Evolutionary conservation across 2,797 vertebrate genomes (phyloP).

Genomic region (Danionella dracula): DNA sequence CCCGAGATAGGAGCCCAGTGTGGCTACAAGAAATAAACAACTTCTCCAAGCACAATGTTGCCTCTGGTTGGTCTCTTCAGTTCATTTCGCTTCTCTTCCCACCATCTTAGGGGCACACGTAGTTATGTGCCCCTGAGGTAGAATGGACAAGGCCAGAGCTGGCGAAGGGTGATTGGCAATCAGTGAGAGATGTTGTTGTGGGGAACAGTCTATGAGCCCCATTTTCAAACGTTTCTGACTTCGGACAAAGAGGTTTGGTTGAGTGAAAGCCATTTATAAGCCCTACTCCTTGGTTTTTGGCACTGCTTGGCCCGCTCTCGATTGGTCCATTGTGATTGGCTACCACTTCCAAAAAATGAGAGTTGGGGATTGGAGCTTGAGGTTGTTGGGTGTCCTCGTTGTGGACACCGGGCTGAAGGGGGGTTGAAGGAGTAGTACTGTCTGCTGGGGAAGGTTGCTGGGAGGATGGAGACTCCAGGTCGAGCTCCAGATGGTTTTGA

Average conservation of each 20-base stretch:
- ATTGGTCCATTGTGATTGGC: constrained; percentile 57
- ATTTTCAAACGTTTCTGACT: constrained; percentile 63
- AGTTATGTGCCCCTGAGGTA: constrained; percentile 70
- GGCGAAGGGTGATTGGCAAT: constrained; percentile 63
- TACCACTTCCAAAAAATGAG: constrained; percentile 52
- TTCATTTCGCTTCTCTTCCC: constrained; percentile 19
- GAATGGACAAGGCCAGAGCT: constrained; percentile 67
- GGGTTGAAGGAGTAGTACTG: constrained; percentile 13
- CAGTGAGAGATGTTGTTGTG: constrained; percentile 47
- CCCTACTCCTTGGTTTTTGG: constrained; percentile 48
- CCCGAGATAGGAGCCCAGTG: background rate
- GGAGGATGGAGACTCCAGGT: constrained; percentile 51
- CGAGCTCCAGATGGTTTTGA: constrained; percentile 50
- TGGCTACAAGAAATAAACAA: constrained; percentile 7
- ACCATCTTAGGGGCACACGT: constrained; percentile 65
- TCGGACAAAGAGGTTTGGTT: constrained; percentile 46
- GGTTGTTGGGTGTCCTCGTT: constrained; percentile 11
- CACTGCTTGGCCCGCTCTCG: constrained; percentile 41
- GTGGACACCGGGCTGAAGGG: constrained; percentile 19
- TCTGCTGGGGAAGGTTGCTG: constrained; percentile 41
- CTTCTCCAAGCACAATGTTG: constrained; percentile 7
- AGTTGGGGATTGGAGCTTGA: constrained; percentile 45
- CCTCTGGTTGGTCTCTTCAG: background rate
- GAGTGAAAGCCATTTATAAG: constrained; percentile 80
- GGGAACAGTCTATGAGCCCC: constrained; percentile 65